These are phyloP conservation scores for Sphaerophoria rueppellii DNA, from an alignment of 2,888 invertebrate species.

Conservation along the genomic window DNA sequence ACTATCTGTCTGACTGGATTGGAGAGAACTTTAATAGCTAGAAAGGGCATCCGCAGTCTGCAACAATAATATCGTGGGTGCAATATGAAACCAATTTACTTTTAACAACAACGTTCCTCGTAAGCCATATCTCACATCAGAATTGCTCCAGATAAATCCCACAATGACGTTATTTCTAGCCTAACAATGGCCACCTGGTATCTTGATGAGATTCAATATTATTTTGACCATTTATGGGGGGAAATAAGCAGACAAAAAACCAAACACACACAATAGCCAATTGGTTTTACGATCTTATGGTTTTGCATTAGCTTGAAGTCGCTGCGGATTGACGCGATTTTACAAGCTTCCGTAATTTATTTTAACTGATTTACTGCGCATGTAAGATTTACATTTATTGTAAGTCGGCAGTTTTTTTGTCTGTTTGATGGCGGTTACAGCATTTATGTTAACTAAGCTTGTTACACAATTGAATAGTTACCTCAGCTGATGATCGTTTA, in stretches of 20 bases:
- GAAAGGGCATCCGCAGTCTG: constrained; percentile 51
- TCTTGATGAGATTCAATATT: constrained; percentile 17
- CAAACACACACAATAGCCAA: constrained; percentile 49
- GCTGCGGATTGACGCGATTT: not conserved
- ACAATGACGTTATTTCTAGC: not conserved
- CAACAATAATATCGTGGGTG: constrained; percentile 43
- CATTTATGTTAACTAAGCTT: constrained; percentile 43
- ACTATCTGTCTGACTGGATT: not conserved
- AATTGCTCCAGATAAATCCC: constrained; percentile 42
- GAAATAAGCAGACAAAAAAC: not conserved
- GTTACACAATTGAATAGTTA: constrained; percentile 58
- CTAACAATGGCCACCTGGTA: constrained; percentile 32
- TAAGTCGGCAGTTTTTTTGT: constrained; percentile 1
- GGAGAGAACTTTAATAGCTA: constrained; percentile 43
- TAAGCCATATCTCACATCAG: not conserved
- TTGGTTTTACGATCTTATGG: constrained; percentile 42
- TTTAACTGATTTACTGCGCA: constrained; percentile 22
- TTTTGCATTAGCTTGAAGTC: not conserved
- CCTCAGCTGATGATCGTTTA: constrained; percentile 19
- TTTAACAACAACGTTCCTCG: constrained; percentile 30
- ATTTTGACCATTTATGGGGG: constrained; percentile 27
- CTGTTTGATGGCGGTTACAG: constrained; percentile 36
- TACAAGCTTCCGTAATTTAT: constrained; percentile 49
- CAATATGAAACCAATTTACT: constrained; percentile 65
- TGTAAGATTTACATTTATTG: constrained; percentile 34